phyloP scores from a whole-genome alignment of 2,113 vertebrate genomes.

The Rissa tridactyla region DNA sequence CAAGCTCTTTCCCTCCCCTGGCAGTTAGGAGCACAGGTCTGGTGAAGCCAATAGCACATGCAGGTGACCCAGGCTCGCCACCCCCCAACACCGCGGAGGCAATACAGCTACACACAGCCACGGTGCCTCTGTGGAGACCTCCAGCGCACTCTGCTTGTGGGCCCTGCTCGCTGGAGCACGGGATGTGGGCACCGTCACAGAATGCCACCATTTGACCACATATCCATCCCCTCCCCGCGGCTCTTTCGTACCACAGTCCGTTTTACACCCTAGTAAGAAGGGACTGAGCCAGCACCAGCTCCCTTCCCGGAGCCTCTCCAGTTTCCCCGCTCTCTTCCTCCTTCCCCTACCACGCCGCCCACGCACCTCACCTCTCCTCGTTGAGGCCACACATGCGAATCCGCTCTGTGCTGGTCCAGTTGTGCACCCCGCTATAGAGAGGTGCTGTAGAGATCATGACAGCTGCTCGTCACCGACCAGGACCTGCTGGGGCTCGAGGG shows the following conservation, averaged over 20 bases:
- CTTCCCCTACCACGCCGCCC: not conserved
- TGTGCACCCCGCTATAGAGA: conserved; percentile 76
- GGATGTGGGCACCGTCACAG: not conserved
- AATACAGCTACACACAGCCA: fast-evolving
- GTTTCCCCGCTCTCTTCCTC: not conserved
- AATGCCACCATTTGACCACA: not conserved
- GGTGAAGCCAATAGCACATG: fast-evolving
- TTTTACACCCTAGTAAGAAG: not conserved
- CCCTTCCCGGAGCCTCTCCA: not conserved
- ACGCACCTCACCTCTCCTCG: conserved; percentile 80
- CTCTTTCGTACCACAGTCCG: not conserved
- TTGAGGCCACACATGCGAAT: conserved; percentile 84
- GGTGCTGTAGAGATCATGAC: conserved; percentile 84
- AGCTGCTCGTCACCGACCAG: conserved; percentile 69
- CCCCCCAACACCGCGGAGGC: not conserved
- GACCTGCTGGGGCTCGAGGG: conserved; percentile 44
- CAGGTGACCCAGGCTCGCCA: not conserved
- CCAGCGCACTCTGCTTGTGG: fast-evolving
- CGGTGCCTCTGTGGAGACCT: not conserved
- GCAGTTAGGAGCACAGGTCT: not conserved
- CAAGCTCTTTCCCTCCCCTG: not conserved
- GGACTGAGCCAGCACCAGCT: not conserved
- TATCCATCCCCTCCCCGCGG: not conserved
- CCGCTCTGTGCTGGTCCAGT: conserved; percentile 77
- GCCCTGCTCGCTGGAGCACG: fast-evolving